Evolutionary conservation across 1,140 invertebrate genomes (phyloP), one percentile per base, ranked within the genome.

Genomic region (Meloidogyne floridensis): DNA sequence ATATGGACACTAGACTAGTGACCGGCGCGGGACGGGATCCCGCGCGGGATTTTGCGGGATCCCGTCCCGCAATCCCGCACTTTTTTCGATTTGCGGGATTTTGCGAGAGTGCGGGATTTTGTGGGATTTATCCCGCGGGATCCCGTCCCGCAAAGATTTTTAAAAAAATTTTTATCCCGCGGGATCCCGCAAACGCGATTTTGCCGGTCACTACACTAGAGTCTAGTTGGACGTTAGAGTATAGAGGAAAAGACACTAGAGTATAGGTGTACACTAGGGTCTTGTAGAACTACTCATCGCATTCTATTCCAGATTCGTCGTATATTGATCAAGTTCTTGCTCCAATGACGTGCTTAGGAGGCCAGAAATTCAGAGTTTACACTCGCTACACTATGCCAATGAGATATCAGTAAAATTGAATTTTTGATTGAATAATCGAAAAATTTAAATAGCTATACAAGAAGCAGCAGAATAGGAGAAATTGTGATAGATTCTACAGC

Each of bases 401-500:
- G 18, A 32, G 77, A 79, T 79, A 79, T 53, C 77, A 79, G 77
- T 79, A 7, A 47, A 69, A 18, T 32, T 32, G 32, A 32, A 32
- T 32, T 32, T 32, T 32, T 32, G 32, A 32, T 32, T 32, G 32
- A 32, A 1, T 32, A 1, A 32, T 20, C 20, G 20, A 32, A 32
- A 32, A 32, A 32, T 32, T 32, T 32, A 1, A 32, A 47, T 11
- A 79, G 77, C 9, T 79, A 79, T 18, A 72, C 77, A 15, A 69
- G 65, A 20, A 79, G 59, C 43, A 72, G 15, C n/a, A 59, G 80
- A 51, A 80, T 80, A 65, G 80, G 80, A 72, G 80, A 80, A 43
- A 47, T 80, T 11, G 80, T 80, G n/a, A 75, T 80, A 18, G 80
- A 80, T 9, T 54, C 80, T n/a, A 69, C 72, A 42, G 80, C 72